Base-by-base conservation (phyloP, 2,797 vertebrate species). In the Trematomus bernacchii region DNA sequence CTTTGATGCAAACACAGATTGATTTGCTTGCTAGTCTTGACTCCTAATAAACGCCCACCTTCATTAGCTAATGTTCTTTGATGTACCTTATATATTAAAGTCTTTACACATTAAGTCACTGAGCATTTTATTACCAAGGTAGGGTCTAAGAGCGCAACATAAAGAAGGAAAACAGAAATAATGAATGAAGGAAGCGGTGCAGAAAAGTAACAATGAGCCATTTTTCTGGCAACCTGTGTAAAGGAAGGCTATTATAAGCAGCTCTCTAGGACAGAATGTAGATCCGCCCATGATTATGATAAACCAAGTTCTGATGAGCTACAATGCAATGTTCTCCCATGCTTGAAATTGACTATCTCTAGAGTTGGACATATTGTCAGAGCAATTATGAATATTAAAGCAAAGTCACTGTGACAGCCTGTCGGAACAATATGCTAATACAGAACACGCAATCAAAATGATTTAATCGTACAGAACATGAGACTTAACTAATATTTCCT, bases 211-310 rank as follows among this genome's bases (percentile, higher is more conserved):
- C 16, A 37, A 62, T 53, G 3, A 43, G 15, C 10, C 33, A 47
- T 78, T 27, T 33, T 67, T 72, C 65, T 71, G 58, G 79, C 74
- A 87, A 85, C 71, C 65, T 73, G 58, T 73, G 63, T 65, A 68
- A 59, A 70, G 54, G 76, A 61, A 85, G 91, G 89, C 92, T 93
- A 83, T 93, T 92, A 91, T 89, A 71, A 88, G 55, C 71, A 59
- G 79, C 71, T 80, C 55, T 71, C 62, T 11, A 30, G 79, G 80
- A 83, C 66, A 40, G 21, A 77, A 89, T 86, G 69, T 76, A 82
- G 86, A 91, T 89, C 62, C 63, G 19, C 50, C 59, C n/a, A 60
- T 83, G 59, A 77, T 80, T 76, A 67, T 82, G 18, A 78, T 86
- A 79, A 84, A 66, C 67, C 44, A 70, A 84, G 64, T 51, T 46